Evolutionary conservation across 2,888 invertebrate genomes (phyloP).

Genomic region (Prosopocoilus inquinatus): DNA sequence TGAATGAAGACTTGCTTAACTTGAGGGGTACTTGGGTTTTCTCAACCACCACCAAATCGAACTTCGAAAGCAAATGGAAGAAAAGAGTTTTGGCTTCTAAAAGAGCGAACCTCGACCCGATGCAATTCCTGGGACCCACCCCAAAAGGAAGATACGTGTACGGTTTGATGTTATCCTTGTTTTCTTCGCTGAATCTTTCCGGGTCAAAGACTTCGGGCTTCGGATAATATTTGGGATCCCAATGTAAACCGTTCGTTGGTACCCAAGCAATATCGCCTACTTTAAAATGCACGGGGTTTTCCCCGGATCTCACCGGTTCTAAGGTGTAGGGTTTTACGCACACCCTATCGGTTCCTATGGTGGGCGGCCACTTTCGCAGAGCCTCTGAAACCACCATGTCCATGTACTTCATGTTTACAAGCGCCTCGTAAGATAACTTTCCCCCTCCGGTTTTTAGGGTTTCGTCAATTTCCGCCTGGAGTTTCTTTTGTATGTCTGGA

Average conservation of each 20-base stretch:
- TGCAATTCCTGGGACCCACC: slow-evolving; percentile 62
- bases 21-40: too few species aligned
- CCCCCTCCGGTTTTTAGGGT: slow-evolving; percentile 22
- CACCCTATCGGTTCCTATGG: slow-evolving; percentile 25
- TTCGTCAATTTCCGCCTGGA: slow-evolving; percentile 42
- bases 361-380: slow-evolving; percentile 36
- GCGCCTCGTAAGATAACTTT: slow-evolving; percentile 25
- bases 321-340: slow-evolving; percentile 32
- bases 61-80: slow-evolving; percentile 33
- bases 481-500: slow-evolving; percentile 49
- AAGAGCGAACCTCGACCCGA: slow-evolving; percentile 50
- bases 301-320: slow-evolving; percentile 19
- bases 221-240: slow-evolving; percentile 35
- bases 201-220: slow-evolving; percentile 41
- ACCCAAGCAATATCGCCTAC: slow-evolving; percentile 26
- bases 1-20: too few species aligned
- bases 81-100: slow-evolving; percentile 36
- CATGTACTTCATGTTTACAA: slow-evolving; percentile 33
- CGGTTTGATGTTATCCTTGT: slow-evolving; percentile 52
- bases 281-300: slow-evolving; percentile 22
- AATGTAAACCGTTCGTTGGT: slow-evolving; percentile 35
- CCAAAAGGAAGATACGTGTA: slow-evolving; percentile 45
- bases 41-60: slow-evolving; percentile 26
- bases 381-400: slow-evolving; percentile 36
- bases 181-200: slow-evolving; percentile 52